phyloP scores from a whole-genome alignment of 2,797 vertebrate genomes.

The Sarcophilus harrisii region DNA sequence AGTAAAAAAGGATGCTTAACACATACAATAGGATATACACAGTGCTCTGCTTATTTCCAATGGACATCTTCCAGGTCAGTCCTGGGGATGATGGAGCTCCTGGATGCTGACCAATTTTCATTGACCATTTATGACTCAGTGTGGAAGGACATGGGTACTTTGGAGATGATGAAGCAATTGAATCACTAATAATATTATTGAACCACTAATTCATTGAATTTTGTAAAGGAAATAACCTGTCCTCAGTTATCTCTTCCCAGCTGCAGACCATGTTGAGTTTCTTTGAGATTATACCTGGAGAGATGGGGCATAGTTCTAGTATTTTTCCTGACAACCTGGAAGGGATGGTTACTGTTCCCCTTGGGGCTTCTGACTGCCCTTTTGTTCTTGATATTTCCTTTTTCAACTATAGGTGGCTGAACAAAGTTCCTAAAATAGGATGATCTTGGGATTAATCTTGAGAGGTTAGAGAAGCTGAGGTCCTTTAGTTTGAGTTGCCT shows the following conservation, averaged over 20 bases:
- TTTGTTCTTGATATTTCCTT: not conserved
- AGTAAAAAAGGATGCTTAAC: not conserved
- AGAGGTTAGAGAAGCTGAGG: not conserved
- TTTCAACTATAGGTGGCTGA: not conserved
- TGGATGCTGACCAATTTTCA: not conserved
- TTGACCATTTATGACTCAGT: not conserved
- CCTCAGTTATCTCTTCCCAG: not conserved
- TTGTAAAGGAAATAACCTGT: not conserved
- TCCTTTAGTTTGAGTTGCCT: not conserved
- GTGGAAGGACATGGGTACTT: not conserved
- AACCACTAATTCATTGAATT: not conserved
- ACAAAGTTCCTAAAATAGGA: not conserved
- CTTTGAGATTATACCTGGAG: not conserved
- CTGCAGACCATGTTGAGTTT: not conserved
- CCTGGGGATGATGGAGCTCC: not conserved
- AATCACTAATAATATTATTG: not conserved
- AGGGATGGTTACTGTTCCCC: not conserved
- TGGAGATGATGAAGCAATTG: not conserved
- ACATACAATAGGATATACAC: not conserved
- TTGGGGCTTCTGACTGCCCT: not conserved
- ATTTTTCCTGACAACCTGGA: not conserved
- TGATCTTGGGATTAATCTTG: not conserved
- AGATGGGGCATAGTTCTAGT: not conserved
- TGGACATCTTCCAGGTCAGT: not conserved
- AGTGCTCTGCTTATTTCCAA: not conserved